Evolutionary conservation across 2,888 invertebrate genomes (phyloP), one percentile per base, ranked within the genome.

Genomic region (Drosophila kuntzei): DNA sequence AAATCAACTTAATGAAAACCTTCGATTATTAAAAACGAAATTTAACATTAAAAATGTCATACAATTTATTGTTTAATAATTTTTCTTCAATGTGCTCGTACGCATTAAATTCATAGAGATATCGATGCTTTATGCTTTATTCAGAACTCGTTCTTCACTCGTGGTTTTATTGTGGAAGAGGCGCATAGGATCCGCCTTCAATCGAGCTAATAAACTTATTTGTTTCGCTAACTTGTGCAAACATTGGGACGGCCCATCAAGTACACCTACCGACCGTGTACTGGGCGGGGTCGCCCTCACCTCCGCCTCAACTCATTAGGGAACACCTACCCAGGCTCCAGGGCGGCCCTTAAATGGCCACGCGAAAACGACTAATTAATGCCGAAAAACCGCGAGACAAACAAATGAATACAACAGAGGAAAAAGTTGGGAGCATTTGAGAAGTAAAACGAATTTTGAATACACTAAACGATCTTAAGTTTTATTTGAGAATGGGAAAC

Each of bases 141-240:
- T 29, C 44, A 32, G 37, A 27, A 41, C 58, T 18, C 12, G 29
- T 37, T 53, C 14, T 22, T 39, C 11, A 9, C 8, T 14, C 14
- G 9, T 14, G 34, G n/a, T 22, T 49, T 32, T 9, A 9, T 5
- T 41, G 12, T 18, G 20, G 11, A 29, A 11, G 16, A 27, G 34
- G 46, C 37, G 27, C 20, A 37, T 20, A 39, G n/a, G 47, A 36
- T 16, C 22, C 78, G 77, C 81, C 85, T 80, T 36, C 62, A 46
- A 72, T 65, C 67, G 34, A 62, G 59, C 84, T 86, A 88, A 86
- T 86, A 86, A 86, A 86, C 88, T 84, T 80, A 86, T 86, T 88
- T 88, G 66, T 69, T 60, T 71, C 62, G 72, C 70, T 88, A 86
- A 86, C 69, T 76, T 79, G 74, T 55, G 65, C 71, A 86, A 88